Conservation (phyloP, 1,140 invertebrate genomes). For the Asbolus verrucosus region DNA sequence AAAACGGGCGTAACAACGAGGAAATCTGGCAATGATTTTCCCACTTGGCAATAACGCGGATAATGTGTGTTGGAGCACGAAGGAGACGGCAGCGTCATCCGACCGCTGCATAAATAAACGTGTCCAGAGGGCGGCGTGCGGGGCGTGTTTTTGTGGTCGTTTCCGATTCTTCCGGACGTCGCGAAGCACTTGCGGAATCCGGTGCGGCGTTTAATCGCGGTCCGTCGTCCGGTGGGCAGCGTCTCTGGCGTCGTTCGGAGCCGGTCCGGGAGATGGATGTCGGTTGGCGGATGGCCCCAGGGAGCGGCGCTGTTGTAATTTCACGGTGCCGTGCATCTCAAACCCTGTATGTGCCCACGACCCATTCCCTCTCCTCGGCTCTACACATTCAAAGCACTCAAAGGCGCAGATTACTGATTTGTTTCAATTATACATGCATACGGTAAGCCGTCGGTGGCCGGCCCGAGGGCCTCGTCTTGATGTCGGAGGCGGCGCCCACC, state of each 20-base stretch:
- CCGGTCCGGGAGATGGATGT: slow-evolving; percentile 52
- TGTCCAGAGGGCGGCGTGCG: background rate
- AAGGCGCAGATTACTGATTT: slow-evolving; percentile 52
- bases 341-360: slow-evolving; percentile 31
- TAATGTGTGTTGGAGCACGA: too few species aligned
- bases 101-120: background rate
- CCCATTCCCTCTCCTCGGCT: background rate
- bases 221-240: slow-evolving; percentile 13
- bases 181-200: slow-evolving; percentile 4
- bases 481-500: slow-evolving; percentile 3
- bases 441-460: slow-evolving; percentile 25
- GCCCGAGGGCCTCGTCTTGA: slow-evolving; percentile 35
- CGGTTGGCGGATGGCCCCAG: slow-evolving; percentile 49
- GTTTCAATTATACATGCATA: slow-evolving; percentile 47
- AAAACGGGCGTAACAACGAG: too few species aligned
- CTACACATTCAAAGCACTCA: slow-evolving; percentile 47
- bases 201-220: slow-evolving; percentile 1
- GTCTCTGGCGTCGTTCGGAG: slow-evolving; percentile 45
- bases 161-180: background rate
- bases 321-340: slow-evolving; percentile 53
- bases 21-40: too few species aligned
- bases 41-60: too few species aligned
- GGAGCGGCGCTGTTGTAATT: slow-evolving; percentile 54
- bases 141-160: background rate
- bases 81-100: too few species aligned